A percentile compares a stretch with the other conserved stretches of the same genome.
Evolutionary conservation across 2,888 invertebrate genomes (phyloP).

Genomic region (Agonopterix arenella): DNA sequence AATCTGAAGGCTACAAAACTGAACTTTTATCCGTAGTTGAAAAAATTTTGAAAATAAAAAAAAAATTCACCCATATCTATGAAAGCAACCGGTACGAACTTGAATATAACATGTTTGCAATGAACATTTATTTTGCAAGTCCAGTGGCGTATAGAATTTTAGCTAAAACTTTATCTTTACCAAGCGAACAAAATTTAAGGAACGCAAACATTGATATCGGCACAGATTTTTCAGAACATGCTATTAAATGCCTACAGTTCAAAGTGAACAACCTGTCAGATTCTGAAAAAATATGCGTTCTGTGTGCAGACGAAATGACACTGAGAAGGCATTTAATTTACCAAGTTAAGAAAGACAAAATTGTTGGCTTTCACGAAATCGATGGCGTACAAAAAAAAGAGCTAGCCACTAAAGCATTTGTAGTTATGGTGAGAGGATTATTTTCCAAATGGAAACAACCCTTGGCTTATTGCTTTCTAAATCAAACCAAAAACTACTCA

Average conservation of each 20-base stretch:
- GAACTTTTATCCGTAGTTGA: slow-evolving; percentile 1
- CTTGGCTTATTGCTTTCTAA: slow-evolving; percentile 4
- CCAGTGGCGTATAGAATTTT: slow-evolving; percentile 8
- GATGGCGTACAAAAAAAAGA: slow-evolving; percentile 4
- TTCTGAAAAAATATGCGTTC: slow-evolving; percentile 5
- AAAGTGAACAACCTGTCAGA: slow-evolving; percentile 1
- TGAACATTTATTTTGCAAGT: slow-evolving; percentile 10
- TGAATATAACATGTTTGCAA: slow-evolving; percentile 7
- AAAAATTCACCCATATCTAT: neutral
- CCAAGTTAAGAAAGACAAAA: slow-evolving; percentile 7
- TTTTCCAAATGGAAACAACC: slow-evolving; percentile 8
- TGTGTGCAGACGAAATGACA: slow-evolving; percentile 6
- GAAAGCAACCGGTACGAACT: slow-evolving; percentile 4
- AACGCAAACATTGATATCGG: neutral
- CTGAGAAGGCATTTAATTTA: slow-evolving; percentile 8
- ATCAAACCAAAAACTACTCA: slow-evolving; percentile 2
- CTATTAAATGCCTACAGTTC: neutral
- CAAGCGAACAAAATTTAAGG: slow-evolving; percentile 4
- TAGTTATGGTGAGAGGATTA: slow-evolving; percentile 6
- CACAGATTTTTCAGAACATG: neutral
- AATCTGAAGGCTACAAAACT: neutral
- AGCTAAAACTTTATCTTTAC: slow-evolving; percentile 2
- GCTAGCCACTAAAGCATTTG: slow-evolving; percentile 5
- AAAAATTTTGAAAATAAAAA: slow-evolving; percentile 1
- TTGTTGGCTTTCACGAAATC: slow-evolving; percentile 11